A percentile compares a stretch with the other conserved stretches of the same genome.
phyloP scores from a whole-genome alignment of 2,888 invertebrate genomes.

The Petrophora chlorosata region DNA sequence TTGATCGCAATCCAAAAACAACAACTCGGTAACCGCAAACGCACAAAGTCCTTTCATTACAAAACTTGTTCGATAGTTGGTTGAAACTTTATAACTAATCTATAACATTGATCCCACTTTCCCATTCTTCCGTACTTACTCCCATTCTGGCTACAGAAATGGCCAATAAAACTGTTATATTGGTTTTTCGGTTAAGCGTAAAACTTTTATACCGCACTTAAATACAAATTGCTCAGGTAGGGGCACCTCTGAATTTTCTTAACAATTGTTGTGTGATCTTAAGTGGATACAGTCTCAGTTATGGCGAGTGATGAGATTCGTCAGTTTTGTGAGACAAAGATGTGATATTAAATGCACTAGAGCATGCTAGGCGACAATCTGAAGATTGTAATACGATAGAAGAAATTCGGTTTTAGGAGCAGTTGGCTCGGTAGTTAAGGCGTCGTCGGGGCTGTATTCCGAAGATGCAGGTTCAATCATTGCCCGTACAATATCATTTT shows the following conservation, averaged over 20 bases:
- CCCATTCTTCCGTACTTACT: constrained; percentile 19
- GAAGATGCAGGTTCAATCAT: too few relatives aligned
- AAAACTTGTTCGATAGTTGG: not conserved
- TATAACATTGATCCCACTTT: constrained; percentile 5
- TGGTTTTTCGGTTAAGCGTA: constrained; percentile 31
- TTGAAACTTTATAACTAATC: not conserved
- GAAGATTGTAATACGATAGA: too few relatives aligned
- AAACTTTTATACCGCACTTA: constrained; percentile 30
- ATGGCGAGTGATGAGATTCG: too few relatives aligned
- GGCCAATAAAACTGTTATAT: constrained; percentile 27
- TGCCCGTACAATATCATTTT: too few relatives aligned
- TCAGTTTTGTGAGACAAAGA: too few relatives aligned
- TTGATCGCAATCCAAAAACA: too few relatives aligned
- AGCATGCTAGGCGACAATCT: too few relatives aligned
- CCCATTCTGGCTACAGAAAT: constrained; percentile 22
- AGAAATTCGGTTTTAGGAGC: too few relatives aligned
- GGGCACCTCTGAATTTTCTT: constrained; percentile 25
- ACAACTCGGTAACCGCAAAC: not conserved
- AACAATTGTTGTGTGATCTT: constrained; percentile 29
- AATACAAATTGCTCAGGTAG: constrained; percentile 29
- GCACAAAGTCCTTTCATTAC: not conserved
- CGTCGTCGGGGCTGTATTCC: too few relatives aligned
- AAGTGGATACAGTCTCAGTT: too few relatives aligned
- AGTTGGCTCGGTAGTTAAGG: too few relatives aligned
- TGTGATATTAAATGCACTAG: too few relatives aligned